Base-by-base conservation (phyloP, 2,888 invertebrate species). In the Muscina levida region DNA sequence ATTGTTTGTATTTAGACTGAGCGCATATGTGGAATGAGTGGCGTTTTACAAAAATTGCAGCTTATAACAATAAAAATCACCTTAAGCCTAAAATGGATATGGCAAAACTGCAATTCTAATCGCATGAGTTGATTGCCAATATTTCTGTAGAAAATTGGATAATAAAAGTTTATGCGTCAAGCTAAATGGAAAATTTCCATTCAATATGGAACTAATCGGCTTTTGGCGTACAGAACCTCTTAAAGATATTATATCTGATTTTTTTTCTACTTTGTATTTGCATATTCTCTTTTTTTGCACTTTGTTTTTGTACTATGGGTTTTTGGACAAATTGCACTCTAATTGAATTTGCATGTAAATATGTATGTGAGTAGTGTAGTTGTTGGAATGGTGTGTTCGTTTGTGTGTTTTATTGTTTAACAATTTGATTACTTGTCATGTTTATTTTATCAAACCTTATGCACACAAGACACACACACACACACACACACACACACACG, bases 301-400 rank as follows among this genome's bases (percentile, higher is more conserved):
- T 31, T 26, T 56, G 26, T 56, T 31, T 2, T 22, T 19, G 19
- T n/a, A 22, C 17, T 62, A 13, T 62, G 19, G 22, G 8, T 17
- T 56, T 68, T 42, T 53, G 42, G 39, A 68, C 68, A 68, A 68
- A 68, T 68, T 68, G 53, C 68, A 56, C 15, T 68, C 53, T 68
- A 68, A 68, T 68, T 68, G 68, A 68, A 68, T 51, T 53, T 68
- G 39, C 42, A 68, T 68, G 68, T 68, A 68, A 68, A 68, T n/a
- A n/a, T n/a, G n/a, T n/a, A n/a, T 68, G 26, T 53, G 31, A 31
- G 31, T 31, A 15, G 26, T 56, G 53, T 56, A 11, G n/a, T 22
- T 24, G 59, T 57, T 13, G 3, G n/a, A n/a, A n/a, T 15, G 31
- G 31, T 57, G 57, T 57, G 24, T n/a, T n/a, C 39, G 37, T 59